Conservation (phyloP, 64 coral and sea anemone species). For the Stichodactyla helianthus region DNA sequence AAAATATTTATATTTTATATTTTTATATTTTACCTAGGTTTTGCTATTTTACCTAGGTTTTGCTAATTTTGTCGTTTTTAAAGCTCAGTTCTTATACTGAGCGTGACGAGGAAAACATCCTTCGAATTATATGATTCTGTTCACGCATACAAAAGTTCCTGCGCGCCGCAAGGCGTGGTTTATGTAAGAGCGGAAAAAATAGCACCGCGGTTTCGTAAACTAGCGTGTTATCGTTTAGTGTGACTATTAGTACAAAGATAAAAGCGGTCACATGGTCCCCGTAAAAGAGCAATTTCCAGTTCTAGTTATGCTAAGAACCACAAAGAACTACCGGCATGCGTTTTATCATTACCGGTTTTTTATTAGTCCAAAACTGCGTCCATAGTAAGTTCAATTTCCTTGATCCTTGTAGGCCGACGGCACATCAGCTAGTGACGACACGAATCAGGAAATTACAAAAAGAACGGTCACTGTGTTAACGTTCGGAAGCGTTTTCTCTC, state of each 20-base stretch:
- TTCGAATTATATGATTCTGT: no score
- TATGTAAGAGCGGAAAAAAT: neutral
- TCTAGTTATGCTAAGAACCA: neutral
- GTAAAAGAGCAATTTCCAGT: slow-evolving; percentile 11
- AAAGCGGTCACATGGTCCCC: neutral
- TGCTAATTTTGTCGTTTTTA: no score
- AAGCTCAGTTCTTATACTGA: no score
- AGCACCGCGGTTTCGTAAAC: neutral
- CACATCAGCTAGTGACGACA: no score
- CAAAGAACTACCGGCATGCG: neutral
- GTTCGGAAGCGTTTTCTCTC: no score
- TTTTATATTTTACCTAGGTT: no score
- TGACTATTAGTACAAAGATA: neutral
- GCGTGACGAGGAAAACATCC: no score
- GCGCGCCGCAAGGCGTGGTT: neutral
- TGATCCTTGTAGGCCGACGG: neutral
- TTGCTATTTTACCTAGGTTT: no score
- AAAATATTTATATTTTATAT: no score
- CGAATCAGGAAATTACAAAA: no score
- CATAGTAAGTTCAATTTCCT: neutral
- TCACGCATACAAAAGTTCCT: neutral
- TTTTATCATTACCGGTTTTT: neutral
- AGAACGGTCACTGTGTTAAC: no score
- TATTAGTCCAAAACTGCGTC: neutral
- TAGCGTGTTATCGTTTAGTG: neutral